phyloP scores from a whole-genome alignment of 2,113 vertebrate species.

The Aepyceros melampus region DNA sequence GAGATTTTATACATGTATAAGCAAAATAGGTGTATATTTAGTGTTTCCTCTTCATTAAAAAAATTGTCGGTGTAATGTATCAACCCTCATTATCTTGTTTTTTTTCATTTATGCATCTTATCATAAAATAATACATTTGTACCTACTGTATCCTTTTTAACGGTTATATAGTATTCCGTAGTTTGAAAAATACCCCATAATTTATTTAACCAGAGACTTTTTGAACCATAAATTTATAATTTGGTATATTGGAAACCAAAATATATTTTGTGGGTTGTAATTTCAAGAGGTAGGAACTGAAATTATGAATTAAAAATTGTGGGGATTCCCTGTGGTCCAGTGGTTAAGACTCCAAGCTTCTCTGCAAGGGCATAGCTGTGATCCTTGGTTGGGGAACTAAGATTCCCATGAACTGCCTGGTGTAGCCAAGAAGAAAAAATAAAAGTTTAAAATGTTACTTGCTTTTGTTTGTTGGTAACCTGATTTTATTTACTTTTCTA shows the following conservation, averaged over 20 bases:
- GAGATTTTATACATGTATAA: not conserved
- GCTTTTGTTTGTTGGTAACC: conserved; percentile 19
- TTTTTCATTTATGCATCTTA: not conserved
- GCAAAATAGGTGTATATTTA: not conserved
- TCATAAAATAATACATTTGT: not conserved
- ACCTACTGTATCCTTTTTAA: not conserved
- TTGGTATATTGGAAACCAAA: conserved; percentile 29
- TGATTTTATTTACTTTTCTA: conserved; percentile 62
- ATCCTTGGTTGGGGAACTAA: not conserved
- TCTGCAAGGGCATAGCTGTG: not conserved
- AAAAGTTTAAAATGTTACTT: not conserved
- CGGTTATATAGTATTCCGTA: not conserved
- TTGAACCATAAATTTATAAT: not conserved
- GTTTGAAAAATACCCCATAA: not conserved
- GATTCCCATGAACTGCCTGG: not conserved
- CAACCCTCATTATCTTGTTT: not conserved
- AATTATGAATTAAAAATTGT: not conserved
- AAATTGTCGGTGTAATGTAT: not conserved
- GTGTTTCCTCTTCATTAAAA: not conserved
- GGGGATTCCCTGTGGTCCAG: not conserved
- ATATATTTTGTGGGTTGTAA: not conserved
- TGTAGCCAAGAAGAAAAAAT: not conserved
- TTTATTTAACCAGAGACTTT: not conserved
- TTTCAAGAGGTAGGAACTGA: not conserved
- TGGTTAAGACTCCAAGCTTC: not conserved